These are phyloP conservation scores for Nasua narica DNA, from an alignment of 2,797 vertebrate genomes.

Conservation along the genomic window DNA sequence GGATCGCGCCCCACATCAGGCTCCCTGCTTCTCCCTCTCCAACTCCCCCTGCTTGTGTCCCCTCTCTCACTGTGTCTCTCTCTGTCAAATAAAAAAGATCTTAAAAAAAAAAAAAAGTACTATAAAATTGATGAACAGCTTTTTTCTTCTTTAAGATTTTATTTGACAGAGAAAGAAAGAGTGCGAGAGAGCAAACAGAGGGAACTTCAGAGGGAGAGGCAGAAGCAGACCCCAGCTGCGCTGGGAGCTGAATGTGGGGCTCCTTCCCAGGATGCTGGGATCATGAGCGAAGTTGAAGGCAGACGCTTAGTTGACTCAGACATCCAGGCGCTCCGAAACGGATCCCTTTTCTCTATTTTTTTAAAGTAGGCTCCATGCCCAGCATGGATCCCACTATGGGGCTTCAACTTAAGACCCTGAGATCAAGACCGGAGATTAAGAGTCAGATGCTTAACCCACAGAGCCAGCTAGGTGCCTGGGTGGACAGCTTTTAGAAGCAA, in stretches of 20 bases:
- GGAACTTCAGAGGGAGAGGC: background rate
- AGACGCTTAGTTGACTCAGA: background rate
- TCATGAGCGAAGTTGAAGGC: background rate
- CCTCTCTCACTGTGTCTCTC: too few species aligned
- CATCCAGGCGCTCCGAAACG: background rate
- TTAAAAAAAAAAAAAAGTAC: too few species aligned
- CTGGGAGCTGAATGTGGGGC: background rate
- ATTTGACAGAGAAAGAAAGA: background rate
- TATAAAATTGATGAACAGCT: background rate
- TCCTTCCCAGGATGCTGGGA: background rate
- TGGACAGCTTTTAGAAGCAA: background rate
- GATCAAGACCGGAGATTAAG: background rate
- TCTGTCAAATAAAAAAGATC: too few species aligned
- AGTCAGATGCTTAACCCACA: background rate
- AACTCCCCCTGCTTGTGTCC: too few species aligned
- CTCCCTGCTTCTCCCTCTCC: too few species aligned
- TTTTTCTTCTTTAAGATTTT: background rate
- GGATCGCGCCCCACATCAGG: too few species aligned
- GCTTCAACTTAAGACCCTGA: background rate
- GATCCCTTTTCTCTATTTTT: too few species aligned
- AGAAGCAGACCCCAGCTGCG: background rate
- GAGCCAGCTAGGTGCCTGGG: background rate
- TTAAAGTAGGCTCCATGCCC: background rate
- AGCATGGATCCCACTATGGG: background rate
- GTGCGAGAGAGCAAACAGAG: background rate